Base-by-base conservation (phyloP, 37 sponge, comb jelly and placozoan genomes). In the Agelas oroides region DNA sequence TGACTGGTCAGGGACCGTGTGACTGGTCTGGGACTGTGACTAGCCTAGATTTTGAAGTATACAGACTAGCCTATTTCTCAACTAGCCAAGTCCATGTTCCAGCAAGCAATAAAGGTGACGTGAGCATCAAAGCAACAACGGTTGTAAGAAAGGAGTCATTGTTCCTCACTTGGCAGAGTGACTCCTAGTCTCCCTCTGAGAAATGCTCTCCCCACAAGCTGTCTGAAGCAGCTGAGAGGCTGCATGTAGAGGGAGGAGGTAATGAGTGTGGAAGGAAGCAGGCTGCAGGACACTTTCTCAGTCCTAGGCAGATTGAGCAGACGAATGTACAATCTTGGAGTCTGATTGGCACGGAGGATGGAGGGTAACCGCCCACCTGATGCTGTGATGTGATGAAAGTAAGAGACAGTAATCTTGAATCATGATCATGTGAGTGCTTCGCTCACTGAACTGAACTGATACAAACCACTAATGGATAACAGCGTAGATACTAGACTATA, bases 171-270 rank as follows among this genome's bases (percentile, higher is more conserved):
- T 23, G 52, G 77, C 32, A 81, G 39, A 5, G 55, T 27, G 24
- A 66, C 75, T 11, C 88, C 88, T 27, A 66, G 53, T 71, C 76
- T 80, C 19, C 67, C 82, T 60, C 75, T 80, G 40, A 82, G 37
- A 40, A 82, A 87, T 16, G 81, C 74, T 30, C 14, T 27, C 0
- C 82, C 81, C 52, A 87, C 67, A 15, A 67, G 57, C 18, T 80
- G 88, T 25, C 88, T 30, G 69, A 70, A 87, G 52, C 82, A 86
- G 31, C 63, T 62, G n/a, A 86, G 55, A 5, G 60, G 12, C 39
- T 77, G 68, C 19, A 69, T 40, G 53, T 77, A 86, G 8, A 41
- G 69, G 14, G 56, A 30, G 27, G 56, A 0, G 30, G 79, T 86
- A 64, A 77, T 62, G 35, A 86, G 28, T 19, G 71, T 86, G 39